Evolutionary conservation across 2,113 vertebrate genomes (phyloP).

Genomic region (Triplophysa rosa): DNA sequence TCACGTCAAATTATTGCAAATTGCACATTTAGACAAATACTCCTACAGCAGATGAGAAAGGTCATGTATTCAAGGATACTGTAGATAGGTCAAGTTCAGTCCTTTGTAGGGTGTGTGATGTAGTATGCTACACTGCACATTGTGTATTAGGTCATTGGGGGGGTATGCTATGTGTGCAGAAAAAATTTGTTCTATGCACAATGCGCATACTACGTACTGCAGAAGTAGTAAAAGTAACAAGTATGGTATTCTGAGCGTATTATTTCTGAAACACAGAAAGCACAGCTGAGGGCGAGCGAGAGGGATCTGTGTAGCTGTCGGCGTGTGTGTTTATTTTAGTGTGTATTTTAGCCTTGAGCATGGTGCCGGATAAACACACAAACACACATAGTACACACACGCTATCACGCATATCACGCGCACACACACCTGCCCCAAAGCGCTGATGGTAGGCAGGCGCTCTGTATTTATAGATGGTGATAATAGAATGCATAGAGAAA

Average conservation of each 20-base stretch:
- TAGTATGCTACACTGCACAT: no score
- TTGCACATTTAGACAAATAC: no score
- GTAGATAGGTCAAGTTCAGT: no score
- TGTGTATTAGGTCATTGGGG: no score
- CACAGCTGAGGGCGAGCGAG: neutral
- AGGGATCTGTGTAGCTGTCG: neutral
- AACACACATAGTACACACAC: neutral
- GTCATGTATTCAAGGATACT: no score
- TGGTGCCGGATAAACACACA: neutral
- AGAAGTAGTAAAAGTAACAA: neutral
- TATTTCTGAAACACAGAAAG: neutral
- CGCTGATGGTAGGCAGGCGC: slow-evolving; percentile 9
- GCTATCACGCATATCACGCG: neutral
- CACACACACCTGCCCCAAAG: slow-evolving; percentile 4
- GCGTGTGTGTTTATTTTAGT: slow-evolving; percentile 8
- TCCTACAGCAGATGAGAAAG: no score
- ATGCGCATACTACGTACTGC: neutral
- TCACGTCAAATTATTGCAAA: no score
- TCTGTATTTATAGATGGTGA: slow-evolving; percentile 16
- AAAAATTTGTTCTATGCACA: no score
- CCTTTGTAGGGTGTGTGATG: no score
- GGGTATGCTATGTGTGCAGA: neutral
- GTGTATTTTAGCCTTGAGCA: slow-evolving; percentile 1
- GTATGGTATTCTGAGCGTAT: neutral
- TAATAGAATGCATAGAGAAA: slow-evolving; percentile 17